Evolutionary conservation across 1,140 invertebrate species (phyloP).

Genomic region (Drosophila teissieri): DNA sequence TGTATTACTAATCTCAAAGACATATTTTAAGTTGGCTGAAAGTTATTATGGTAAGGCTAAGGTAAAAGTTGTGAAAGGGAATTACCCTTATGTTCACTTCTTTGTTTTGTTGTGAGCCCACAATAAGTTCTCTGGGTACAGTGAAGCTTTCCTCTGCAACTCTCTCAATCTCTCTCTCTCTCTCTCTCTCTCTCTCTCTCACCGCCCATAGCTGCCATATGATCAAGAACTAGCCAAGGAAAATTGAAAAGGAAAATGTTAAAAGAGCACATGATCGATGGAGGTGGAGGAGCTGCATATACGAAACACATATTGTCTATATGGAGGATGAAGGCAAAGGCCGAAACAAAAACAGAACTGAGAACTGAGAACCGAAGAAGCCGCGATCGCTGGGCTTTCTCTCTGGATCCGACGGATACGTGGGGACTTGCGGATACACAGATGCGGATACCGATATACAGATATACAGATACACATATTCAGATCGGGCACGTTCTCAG

Average conservation of each 20-base stretch:
- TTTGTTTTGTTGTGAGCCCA: no score
- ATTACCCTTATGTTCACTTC: no score
- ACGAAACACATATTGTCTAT: conserved; percentile 4
- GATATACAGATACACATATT: conserved; percentile 11
- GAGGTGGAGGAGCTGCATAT: not conserved
- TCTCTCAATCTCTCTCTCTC: not conserved
- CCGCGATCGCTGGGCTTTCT: conserved; percentile 1
- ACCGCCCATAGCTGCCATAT: not conserved
- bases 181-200: not conserved
- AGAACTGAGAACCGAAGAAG: not conserved
- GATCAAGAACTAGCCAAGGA: not conserved
- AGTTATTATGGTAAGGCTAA: no score
- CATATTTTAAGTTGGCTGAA: no score
- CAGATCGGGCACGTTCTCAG: conserved; percentile 12
- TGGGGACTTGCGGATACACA: conserved; percentile 9
- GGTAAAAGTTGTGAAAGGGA: no score
- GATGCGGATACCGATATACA: conserved; percentile 11
- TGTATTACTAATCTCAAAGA: no score
- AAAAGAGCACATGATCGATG: conserved; percentile 1
- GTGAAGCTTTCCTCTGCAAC: not conserved
- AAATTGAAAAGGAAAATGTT: not conserved
- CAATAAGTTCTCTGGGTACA: not conserved
- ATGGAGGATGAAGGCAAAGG: not conserved
- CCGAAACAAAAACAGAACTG: conserved; percentile 1
- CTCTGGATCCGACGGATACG: conserved; percentile 13